phyloP scores from a whole-genome alignment of 92 coral and sea anemone species.

The Umimayanthus kanabou region DNA sequence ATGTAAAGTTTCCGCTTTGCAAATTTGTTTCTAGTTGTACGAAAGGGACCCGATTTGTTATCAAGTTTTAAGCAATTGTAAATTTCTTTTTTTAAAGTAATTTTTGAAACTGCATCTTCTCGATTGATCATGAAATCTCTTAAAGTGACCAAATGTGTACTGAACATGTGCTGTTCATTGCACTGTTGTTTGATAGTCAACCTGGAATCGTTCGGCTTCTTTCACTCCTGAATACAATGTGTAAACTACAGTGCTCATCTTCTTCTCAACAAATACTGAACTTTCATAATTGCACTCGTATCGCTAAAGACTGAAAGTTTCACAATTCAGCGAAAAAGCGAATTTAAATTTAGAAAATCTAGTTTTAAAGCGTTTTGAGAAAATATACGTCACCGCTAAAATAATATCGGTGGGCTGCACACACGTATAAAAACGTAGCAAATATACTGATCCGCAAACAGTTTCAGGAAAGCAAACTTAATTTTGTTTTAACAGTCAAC shows the following conservation, averaged over 20 bases:
- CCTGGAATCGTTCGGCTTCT: neutral
- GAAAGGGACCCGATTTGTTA: neutral
- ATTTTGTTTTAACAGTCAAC: neutral
- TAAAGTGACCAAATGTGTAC: neutral
- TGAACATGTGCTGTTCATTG: neutral
- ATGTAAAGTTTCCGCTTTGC: slow-evolving; percentile 42
- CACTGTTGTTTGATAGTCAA: no score
- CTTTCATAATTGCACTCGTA: no score
- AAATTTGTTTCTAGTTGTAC: slow-evolving; percentile 12
- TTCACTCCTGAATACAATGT: neutral
- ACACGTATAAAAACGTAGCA: no score
- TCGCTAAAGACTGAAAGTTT: no score
- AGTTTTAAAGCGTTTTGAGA: no score
- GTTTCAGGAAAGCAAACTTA: neutral
- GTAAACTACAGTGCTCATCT: neutral
- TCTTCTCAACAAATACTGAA: no score
- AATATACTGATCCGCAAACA: neutral
- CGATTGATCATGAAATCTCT: neutral
- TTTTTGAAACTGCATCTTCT: neutral
- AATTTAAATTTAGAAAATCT: no score
- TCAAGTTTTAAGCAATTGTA: neutral
- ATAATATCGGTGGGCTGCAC: no score
- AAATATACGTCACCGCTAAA: no score
- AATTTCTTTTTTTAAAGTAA: neutral
- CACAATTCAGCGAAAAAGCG: no score